Evolutionary conservation across 2,113 vertebrate species (phyloP).

Genomic region (Myrmecophaga tridactyla): DNA sequence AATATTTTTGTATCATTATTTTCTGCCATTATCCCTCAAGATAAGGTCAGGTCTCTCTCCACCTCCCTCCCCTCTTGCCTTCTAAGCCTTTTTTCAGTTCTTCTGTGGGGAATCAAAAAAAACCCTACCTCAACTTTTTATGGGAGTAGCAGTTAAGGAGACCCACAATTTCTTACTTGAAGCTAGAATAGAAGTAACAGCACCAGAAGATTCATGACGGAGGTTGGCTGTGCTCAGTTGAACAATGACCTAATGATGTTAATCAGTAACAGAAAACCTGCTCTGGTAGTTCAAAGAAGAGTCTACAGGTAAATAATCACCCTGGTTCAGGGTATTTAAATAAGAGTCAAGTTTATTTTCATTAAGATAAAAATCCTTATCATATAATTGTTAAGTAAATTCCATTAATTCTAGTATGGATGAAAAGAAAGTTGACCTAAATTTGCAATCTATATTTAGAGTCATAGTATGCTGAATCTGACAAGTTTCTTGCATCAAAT

Average conservation of each 20-base stretch:
- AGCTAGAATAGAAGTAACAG: not conserved
- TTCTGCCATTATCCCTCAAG: not conserved
- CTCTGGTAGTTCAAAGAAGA: too few relatives aligned
- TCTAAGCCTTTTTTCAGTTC: not conserved
- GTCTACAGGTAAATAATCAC: not conserved
- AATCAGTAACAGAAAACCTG: not conserved
- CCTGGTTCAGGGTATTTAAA: not conserved
- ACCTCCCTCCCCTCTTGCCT: not conserved
- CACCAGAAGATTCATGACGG: not conserved
- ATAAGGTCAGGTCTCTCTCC: not conserved
- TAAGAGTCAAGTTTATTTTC: not conserved
- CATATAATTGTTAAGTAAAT: not conserved
- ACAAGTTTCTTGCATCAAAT: not conserved
- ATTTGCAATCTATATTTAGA: not conserved
- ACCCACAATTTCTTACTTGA: not conserved
- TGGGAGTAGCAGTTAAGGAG: fast-evolving
- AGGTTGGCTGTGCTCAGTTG: too few relatives aligned
- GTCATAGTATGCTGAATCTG: not conserved
- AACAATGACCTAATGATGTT: not conserved
- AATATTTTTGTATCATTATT: not conserved
- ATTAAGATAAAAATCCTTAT: not conserved
- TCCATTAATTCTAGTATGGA: not conserved
- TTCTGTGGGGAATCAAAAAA: not conserved
- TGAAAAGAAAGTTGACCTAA: not conserved
- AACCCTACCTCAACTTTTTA: not conserved